A percentile compares a stretch with the other conserved stretches of the same genome.
These are phyloP conservation scores for Microctonus hyperodae DNA, from an alignment of 2,888 invertebrate genomes.

Conservation along the genomic window DNA sequence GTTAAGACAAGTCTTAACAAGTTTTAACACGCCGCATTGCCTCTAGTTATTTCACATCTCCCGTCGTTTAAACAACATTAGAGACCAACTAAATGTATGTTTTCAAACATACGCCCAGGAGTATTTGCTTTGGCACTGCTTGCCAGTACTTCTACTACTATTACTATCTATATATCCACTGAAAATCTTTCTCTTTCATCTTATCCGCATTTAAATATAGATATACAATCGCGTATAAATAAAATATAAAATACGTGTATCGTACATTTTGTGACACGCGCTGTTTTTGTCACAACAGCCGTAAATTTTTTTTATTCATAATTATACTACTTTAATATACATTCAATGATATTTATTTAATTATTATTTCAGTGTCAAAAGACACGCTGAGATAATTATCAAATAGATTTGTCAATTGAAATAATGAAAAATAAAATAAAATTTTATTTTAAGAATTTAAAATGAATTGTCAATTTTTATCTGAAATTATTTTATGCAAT, in stretches of 20 bases:
- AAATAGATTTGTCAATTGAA: too few species aligned
- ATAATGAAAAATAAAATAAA: not conserved
- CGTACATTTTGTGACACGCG: too few species aligned
- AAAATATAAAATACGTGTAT: too few species aligned
- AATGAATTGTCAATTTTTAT: slow-evolving; percentile 7
- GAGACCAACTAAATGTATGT: slow-evolving; percentile 41
- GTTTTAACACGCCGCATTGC: not conserved
- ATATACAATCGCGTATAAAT: not conserved
- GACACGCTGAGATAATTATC: too few species aligned
- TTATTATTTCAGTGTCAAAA: too few species aligned
- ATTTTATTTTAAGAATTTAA: too few species aligned
- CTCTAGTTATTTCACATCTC: not conserved
- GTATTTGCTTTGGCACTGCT: slow-evolving; percentile 61
- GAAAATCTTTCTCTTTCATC: not conserved
- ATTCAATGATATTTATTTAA: too few species aligned
- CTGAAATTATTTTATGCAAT: too few species aligned
- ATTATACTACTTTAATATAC: too few species aligned
- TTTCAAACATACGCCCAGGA: slow-evolving; percentile 60
- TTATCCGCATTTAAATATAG: not conserved
- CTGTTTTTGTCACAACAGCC: not conserved
- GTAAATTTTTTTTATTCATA: slow-evolving; percentile 47
- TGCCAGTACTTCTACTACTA: slow-evolving; percentile 42
- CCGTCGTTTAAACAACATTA: not conserved
- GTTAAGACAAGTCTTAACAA: not conserved
- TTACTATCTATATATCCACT: not conserved